phyloP scores from a whole-genome alignment of 2,113 vertebrate species.

The Cygnus buccinator region DNA sequence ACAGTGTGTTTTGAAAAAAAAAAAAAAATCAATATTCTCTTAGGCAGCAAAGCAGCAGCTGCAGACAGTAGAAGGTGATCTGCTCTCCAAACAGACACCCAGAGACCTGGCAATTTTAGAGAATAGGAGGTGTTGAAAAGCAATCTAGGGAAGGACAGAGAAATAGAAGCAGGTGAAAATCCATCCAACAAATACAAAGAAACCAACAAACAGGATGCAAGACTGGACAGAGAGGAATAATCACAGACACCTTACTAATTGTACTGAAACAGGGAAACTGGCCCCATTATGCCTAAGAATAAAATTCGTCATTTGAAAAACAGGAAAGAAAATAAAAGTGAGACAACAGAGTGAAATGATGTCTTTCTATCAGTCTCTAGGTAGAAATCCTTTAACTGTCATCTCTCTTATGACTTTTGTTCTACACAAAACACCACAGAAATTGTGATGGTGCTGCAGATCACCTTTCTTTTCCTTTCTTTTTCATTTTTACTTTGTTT shows the following conservation, averaged over 20 bases:
- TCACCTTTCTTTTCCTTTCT: not conserved
- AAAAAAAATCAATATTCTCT: conserved; percentile 55
- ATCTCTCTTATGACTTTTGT: not conserved
- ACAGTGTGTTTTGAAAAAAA: not conserved
- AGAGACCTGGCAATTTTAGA: conserved; percentile 37
- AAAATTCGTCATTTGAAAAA: not conserved
- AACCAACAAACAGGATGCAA: not conserved
- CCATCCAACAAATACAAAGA: not conserved
- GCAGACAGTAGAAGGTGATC: conserved; percentile 30
- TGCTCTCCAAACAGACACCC: conserved; percentile 26
- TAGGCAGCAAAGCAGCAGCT: conserved; percentile 13
- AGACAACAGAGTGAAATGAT: not conserved
- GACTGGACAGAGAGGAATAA: not conserved
- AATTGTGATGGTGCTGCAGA: not conserved
- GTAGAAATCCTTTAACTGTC: not conserved
- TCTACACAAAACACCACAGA: not conserved
- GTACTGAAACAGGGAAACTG: not conserved
- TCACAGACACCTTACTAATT: not conserved
- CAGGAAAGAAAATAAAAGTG: not conserved
- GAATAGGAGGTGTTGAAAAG: conserved; percentile 23
- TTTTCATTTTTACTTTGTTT: not conserved
- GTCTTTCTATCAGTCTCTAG: not conserved
- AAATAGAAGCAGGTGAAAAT: not conserved
- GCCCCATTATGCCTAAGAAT: not conserved
- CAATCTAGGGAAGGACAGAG: not conserved